These are phyloP conservation scores for Heliconius hortense DNA, from an alignment of 2,888 invertebrate genomes.

Conservation along the genomic window DNA sequence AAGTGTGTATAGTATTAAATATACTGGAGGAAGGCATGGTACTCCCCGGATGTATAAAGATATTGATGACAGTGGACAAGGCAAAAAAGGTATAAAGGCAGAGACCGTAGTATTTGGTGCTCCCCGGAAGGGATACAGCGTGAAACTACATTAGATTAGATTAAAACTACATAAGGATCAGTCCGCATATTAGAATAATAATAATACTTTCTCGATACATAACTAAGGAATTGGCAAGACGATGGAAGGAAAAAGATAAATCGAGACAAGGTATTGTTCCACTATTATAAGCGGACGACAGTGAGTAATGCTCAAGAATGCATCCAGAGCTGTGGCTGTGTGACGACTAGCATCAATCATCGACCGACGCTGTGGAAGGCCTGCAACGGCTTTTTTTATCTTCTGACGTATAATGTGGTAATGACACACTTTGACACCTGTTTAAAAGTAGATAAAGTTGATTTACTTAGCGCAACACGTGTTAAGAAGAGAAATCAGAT, in stretches of 20 bases:
- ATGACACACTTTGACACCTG: constrained; percentile 39
- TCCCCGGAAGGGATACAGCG: no score
- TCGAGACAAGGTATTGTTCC: constrained; percentile 42
- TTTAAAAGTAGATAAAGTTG: neutral
- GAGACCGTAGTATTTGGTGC: no score
- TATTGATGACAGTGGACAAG: no score
- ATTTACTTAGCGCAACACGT: neutral
- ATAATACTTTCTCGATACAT: constrained; percentile 27
- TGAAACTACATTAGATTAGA: no score
- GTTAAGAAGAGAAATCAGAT: neutral
- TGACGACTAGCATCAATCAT: constrained; percentile 39
- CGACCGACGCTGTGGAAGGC: constrained; percentile 37
- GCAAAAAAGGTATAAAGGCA: no score
- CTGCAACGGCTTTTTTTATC: constrained; percentile 40
- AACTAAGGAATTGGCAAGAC: constrained; percentile 40
- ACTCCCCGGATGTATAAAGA: no score
- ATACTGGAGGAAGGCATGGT: no score
- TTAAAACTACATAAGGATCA: neutral
- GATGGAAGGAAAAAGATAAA: constrained; percentile 40
- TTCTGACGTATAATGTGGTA: constrained; percentile 41
- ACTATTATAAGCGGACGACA: constrained; percentile 39
- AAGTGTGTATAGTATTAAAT: no score
- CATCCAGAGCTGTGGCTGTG: constrained; percentile 28
- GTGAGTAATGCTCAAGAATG: constrained; percentile 43
- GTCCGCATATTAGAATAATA: constrained; percentile 7